Evolutionary conservation across 2,888 invertebrate species (phyloP).

Genomic region (Epinotia demarniana): DNA sequence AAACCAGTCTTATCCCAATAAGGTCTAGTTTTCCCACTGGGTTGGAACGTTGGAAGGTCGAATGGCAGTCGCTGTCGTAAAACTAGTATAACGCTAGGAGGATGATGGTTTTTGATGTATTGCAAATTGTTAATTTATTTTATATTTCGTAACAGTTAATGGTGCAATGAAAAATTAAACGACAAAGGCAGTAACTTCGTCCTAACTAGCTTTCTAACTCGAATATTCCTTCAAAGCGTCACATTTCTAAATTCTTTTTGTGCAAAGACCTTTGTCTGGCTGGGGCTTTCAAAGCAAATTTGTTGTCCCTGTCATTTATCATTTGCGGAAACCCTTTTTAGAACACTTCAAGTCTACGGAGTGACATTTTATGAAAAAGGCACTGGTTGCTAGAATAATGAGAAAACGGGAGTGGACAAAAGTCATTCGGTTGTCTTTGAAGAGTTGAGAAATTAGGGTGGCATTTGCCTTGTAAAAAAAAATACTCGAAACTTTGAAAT

Average conservation of each 20-base stretch:
- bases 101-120: too few relatives aligned
- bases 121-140: background rate
- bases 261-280: conserved; percentile 52
- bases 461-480: background rate
- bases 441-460: conserved; percentile 6
- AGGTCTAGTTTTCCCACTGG: too few relatives aligned
- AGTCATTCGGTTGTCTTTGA: conserved; percentile 7
- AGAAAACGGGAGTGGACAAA: conserved; percentile 41
- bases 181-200: too few relatives aligned
- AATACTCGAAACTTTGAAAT: too few relatives aligned
- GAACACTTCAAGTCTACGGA: conserved; percentile 56
- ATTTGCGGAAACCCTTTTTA: conserved; percentile 57
- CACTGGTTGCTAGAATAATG: conserved; percentile 49
- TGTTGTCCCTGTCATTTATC: conserved; percentile 59
- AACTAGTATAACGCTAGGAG: background rate
- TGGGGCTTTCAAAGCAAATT: conserved; percentile 53
- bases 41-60: too few relatives aligned
- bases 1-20: too few relatives aligned
- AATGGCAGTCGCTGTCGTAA: too few relatives aligned
- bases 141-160: background rate
- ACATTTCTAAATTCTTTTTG: conserved; percentile 52
- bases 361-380: conserved; percentile 56
- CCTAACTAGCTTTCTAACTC: conserved; percentile 6
- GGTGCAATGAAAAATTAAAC: background rate
- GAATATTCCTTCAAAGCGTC: conserved; percentile 15